Evolutionary conservation across 2,888 invertebrate genomes (phyloP).

Genomic region (Vandiemenella viatica): DNA sequence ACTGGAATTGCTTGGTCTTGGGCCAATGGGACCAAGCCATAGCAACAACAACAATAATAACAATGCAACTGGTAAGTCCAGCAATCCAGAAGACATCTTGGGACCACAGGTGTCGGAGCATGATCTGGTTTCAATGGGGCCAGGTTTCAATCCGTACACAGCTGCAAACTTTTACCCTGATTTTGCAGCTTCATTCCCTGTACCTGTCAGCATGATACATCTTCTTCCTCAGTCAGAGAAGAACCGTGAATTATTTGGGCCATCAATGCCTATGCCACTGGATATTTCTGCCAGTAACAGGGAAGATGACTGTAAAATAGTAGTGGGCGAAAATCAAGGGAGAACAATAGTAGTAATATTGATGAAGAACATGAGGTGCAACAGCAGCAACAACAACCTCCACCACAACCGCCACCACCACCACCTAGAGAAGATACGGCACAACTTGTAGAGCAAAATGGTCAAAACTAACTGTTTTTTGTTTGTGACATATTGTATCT

Average conservation of each 20-base stretch:
- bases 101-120: slow-evolving; percentile 12
- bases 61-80: slow-evolving; percentile 28
- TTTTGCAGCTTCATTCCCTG: slow-evolving; percentile 61
- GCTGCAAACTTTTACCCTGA: slow-evolving; percentile 67
- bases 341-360: slow-evolving; percentile 12
- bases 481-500: no score
- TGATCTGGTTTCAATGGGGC: slow-evolving; percentile 26
- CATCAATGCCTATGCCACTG: slow-evolving; percentile 13
- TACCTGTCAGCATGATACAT: slow-evolving; percentile 74
- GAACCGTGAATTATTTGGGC: slow-evolving; percentile 34
- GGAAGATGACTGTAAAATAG: slow-evolving; percentile 9
- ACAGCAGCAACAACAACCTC: slow-evolving; percentile 1
- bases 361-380: slow-evolving; percentile 12
- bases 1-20: slow-evolving; percentile 50
- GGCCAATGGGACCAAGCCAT: slow-evolving; percentile 22
- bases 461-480: slow-evolving; percentile 14
- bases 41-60: slow-evolving; percentile 38
- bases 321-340: slow-evolving; percentile 12
- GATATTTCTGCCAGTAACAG: slow-evolving; percentile 12
- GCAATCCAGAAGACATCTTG: slow-evolving; percentile 11
- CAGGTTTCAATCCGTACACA: slow-evolving; percentile 47
- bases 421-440: slow-evolving; percentile 11
- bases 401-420: not conserved
- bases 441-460: slow-evolving; percentile 16
- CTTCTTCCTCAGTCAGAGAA: slow-evolving; percentile 66